Conservation (phyloP, 1,140 invertebrate species). For the Caenorhabditis brenneri region DNA sequence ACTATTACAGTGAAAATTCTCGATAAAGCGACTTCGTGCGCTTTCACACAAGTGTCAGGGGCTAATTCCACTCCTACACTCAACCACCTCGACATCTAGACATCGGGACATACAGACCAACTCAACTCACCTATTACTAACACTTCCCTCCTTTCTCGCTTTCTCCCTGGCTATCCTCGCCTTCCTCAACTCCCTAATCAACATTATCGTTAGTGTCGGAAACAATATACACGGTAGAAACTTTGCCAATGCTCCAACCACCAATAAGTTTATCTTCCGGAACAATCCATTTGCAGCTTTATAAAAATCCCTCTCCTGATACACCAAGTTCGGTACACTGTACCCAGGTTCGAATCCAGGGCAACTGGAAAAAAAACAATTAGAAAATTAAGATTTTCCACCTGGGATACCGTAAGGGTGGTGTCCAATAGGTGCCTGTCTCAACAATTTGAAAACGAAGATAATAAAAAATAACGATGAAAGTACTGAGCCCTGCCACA, state of each 20-base stretch:
- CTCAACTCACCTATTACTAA: background rate
- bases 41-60: too few relatives aligned
- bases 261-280: background rate
- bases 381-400: background rate
- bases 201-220: background rate
- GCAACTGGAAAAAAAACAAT: background rate
- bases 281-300: background rate
- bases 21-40: too few relatives aligned
- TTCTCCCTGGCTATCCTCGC: background rate
- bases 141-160: background rate
- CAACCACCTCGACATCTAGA: too few relatives aligned
- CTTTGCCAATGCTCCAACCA: background rate
- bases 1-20: too few relatives aligned
- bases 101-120: too few relatives aligned
- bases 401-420: background rate
- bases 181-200: slow-evolving; percentile 8
- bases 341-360: background rate
- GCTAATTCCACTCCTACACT: too few relatives aligned
- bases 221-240: background rate
- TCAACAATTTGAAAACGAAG: background rate
- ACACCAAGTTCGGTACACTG: background rate
- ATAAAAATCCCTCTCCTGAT: slow-evolving; percentile 1
- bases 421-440: background rate
- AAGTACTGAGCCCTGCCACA: background rate
- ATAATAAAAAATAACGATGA: slow-evolving; percentile 7